phyloP scores from a whole-genome alignment of 2,888 invertebrate genomes.

The Eulithis prunata region DNA sequence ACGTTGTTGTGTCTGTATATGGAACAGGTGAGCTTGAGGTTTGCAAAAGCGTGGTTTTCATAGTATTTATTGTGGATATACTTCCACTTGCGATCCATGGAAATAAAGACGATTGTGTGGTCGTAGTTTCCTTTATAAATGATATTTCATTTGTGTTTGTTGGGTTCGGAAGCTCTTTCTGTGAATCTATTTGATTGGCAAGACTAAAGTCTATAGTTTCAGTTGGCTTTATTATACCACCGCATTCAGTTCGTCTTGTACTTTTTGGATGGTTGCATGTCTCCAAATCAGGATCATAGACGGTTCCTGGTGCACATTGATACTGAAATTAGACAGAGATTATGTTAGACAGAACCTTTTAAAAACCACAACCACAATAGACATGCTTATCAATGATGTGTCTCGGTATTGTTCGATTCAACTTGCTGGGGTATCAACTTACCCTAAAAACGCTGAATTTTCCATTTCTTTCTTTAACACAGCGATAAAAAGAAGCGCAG shows the following conservation, averaged over 20 bases:
- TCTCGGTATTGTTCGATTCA: background rate
- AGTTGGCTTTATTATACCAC: conserved; percentile 53
- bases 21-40: conserved; percentile 9
- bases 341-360: background rate
- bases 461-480: conserved; percentile 85
- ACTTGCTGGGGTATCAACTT: conserved; percentile 36
- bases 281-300: conserved; percentile 87
- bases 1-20: conserved; percentile 13
- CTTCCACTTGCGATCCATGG: conserved; percentile 24
- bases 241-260: conserved; percentile 88
- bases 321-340: conserved; percentile 75
- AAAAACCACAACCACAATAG: too few species aligned
- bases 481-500: conserved; percentile 90
- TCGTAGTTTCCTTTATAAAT: conserved; percentile 37
- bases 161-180: conserved; percentile 65
- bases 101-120: conserved; percentile 11
- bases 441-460: conserved; percentile 84
- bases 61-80: conserved; percentile 18
- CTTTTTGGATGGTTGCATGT: conserved; percentile 89
- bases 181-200: conserved; percentile 77
- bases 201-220: conserved; percentile 39
- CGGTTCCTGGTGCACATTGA: conserved; percentile 90
- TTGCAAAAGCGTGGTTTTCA: conserved; percentile 11
- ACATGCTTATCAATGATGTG: too few species aligned
- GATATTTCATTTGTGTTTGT: conserved; percentile 54